Conservation (phyloP, 2,797 vertebrate species). For the Valencia hispanica region DNA sequence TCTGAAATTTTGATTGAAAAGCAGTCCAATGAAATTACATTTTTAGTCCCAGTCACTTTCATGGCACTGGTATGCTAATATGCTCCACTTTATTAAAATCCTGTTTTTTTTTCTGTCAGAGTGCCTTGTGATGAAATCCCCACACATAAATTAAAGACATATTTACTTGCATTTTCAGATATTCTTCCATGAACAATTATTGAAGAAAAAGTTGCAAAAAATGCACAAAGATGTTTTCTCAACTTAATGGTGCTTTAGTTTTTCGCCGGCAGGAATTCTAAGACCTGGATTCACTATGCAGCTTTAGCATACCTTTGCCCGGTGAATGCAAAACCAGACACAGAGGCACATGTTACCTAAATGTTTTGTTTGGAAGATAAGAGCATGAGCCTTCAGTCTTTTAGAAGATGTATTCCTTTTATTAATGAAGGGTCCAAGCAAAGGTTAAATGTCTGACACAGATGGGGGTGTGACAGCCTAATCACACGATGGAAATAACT, state of each 20-base stretch:
- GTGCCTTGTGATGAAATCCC: background rate
- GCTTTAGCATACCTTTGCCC: background rate
- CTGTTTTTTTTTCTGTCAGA: background rate
- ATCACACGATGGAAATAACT: background rate
- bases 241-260: background rate
- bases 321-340: background rate
- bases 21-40: background rate
- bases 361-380: background rate
- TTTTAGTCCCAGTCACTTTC: background rate
- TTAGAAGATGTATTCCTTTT: background rate
- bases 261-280: background rate
- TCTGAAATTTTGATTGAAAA: constrained; percentile 4
- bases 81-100: constrained; percentile 2
- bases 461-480: background rate
- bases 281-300: background rate
- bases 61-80: constrained; percentile 4
- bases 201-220: background rate
- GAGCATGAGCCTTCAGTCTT: background rate
- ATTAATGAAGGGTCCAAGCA: background rate
- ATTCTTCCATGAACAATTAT: background rate
- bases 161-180: background rate
- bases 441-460: background rate
- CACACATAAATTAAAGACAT: constrained; percentile 1
- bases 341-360: background rate
- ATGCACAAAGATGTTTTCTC: background rate